Conservation (phyloP, 2,888 invertebrate species). For the Megalurothrips usitatus region DNA sequence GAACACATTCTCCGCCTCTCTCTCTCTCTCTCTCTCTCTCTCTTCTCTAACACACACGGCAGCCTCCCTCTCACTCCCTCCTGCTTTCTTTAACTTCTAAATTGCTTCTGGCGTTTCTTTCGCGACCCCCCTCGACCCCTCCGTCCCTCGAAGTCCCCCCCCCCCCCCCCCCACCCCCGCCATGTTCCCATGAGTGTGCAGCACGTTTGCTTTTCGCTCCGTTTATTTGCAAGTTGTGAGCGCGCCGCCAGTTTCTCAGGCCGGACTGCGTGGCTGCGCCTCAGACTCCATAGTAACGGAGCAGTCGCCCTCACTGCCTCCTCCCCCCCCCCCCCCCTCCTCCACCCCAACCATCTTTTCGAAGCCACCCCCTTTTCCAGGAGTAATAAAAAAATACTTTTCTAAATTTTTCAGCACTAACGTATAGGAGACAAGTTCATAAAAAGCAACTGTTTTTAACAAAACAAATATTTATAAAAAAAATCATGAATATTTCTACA, state of each 20-base stretch:
- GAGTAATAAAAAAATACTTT: too few relatives aligned
- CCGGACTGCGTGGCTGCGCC: not conserved
- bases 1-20: not conserved
- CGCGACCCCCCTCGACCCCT: too few relatives aligned
- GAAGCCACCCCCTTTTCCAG: too few relatives aligned
- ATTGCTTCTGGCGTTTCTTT: slow-evolving; percentile 1
- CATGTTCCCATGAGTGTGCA: not conserved
- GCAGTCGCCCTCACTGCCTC: not conserved
- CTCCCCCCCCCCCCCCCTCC: too few relatives aligned
- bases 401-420: too few relatives aligned
- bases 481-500: too few relatives aligned
- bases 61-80: not conserved
- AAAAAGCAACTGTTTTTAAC: too few relatives aligned
- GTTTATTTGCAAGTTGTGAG: slow-evolving; percentile 15
- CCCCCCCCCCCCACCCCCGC: not conserved
- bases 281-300: not conserved
- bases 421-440: too few relatives aligned
- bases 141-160: not conserved
- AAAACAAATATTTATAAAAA: too few relatives aligned
- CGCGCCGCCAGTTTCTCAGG: not conserved
- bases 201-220: slow-evolving; percentile 24
- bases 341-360: too few relatives aligned
- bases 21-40: not conserved
- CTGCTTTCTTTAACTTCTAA: slow-evolving; percentile 24
- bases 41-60: not conserved